Evolutionary conservation across 2,113 vertebrate genomes (phyloP).

Genomic region (Henicopernis longicauda): DNA sequence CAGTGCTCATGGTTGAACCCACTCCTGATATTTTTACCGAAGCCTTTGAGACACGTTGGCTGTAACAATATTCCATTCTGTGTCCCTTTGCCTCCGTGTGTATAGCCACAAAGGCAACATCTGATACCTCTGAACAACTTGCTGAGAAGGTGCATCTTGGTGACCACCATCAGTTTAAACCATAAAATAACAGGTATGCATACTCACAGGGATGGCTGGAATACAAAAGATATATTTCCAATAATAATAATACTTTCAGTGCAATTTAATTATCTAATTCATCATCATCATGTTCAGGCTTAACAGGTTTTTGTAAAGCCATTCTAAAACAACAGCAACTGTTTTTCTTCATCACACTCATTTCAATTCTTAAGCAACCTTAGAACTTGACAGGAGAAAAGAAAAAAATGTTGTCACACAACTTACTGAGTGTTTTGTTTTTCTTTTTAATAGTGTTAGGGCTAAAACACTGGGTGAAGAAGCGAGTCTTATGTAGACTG

Average conservation of each 20-base stretch:
- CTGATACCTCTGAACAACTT: neutral
- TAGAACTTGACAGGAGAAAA: neutral
- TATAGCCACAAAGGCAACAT: neutral
- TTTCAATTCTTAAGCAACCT: neutral
- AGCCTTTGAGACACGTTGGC: neutral
- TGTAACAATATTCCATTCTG: rapidly evolving
- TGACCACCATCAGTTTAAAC: neutral
- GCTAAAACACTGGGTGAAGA: neutral
- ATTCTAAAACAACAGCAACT: neutral
- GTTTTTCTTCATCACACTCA: neutral
- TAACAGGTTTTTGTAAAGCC: neutral
- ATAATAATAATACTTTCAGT: neutral
- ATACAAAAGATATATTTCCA: neutral
- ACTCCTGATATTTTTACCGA: neutral
- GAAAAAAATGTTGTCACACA: neutral
- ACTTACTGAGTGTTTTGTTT: neutral
- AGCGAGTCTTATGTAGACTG: neutral
- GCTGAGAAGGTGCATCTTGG: neutral
- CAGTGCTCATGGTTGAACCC: neutral
- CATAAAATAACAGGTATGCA: neutral
- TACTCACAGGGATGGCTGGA: neutral
- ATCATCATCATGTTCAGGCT: neutral
- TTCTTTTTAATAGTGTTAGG: neutral
- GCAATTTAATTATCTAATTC: neutral
- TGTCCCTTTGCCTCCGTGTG: neutral